phyloP scores from a whole-genome alignment of 1,140 invertebrate species.

The Drosophila pachea region DNA sequence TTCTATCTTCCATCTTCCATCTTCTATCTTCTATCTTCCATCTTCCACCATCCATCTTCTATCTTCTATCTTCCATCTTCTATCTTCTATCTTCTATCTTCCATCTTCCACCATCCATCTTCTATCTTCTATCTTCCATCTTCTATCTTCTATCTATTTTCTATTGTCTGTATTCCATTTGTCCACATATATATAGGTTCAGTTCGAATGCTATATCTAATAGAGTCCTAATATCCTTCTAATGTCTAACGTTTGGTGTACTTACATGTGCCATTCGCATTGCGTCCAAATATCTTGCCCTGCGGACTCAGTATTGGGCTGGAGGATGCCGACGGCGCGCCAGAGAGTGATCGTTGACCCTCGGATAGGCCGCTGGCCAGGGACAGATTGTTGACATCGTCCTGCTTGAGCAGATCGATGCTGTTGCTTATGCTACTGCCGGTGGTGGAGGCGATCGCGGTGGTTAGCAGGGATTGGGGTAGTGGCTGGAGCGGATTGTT shows the following conservation, averaged over 20 bases:
- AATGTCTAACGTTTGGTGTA: conserved; percentile 17
- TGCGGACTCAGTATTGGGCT: conserved; percentile 77
- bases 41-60: neutral
- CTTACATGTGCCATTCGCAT: conserved; percentile 79
- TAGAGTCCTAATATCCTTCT: neutral
- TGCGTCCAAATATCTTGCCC: conserved; percentile 79
- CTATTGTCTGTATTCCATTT: neutral
- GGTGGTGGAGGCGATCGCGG: conserved; percentile 14
- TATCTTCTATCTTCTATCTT: neutral
- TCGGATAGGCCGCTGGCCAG: conserved; percentile 69
- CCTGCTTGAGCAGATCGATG: conserved; percentile 53
- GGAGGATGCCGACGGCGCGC: conserved; percentile 73
- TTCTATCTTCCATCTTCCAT: neutral
- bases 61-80: neutral
- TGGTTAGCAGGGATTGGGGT: conserved; percentile 50
- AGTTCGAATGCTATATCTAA: too few relatives aligned
- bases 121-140: neutral
- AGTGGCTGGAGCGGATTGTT: conserved; percentile 16
- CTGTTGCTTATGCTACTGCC: conserved; percentile 21
- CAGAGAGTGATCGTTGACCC: conserved; percentile 70
- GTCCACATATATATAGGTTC: too few relatives aligned
- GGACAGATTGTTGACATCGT: conserved; percentile 71
- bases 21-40: neutral
- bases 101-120: neutral
- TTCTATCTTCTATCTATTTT: neutral